Evolutionary conservation across 2,888 invertebrate species (phyloP).

Genomic region (Timema podura): DNA sequence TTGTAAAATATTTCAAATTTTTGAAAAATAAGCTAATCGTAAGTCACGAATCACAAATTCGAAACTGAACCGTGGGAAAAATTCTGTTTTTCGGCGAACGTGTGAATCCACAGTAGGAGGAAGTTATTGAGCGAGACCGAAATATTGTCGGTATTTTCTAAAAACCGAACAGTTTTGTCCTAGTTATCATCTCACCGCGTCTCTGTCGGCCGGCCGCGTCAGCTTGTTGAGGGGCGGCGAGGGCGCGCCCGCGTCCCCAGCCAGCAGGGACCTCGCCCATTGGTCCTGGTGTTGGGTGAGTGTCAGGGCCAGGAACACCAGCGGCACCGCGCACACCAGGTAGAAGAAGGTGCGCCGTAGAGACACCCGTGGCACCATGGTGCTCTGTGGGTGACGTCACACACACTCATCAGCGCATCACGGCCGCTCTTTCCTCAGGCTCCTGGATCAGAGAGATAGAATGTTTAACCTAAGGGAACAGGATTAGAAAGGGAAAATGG

Average conservation of each 20-base stretch:
- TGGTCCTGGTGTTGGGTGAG: conserved; percentile 44
- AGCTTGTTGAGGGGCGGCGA: conserved; percentile 45
- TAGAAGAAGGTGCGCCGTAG: conserved; percentile 56
- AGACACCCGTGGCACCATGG: conserved; percentile 52
- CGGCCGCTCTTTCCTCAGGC: too few species aligned
- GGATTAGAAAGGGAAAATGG: background rate
- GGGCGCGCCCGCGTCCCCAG: conserved; percentile 36
- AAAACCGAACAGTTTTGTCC: too few species aligned
- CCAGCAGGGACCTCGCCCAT: conserved; percentile 40
- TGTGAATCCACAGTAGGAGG: too few species aligned
- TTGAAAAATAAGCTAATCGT: too few species aligned
- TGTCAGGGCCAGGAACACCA: conserved; percentile 53
- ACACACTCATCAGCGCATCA: background rate
- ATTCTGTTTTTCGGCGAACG: too few species aligned
- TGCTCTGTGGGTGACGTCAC: background rate
- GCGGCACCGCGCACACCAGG: conserved; percentile 44
- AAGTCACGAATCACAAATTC: too few species aligned
- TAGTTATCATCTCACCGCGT: background rate
- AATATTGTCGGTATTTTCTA: too few species aligned
- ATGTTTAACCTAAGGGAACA: background rate
- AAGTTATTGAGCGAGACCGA: too few species aligned
- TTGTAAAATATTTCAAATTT: too few species aligned
- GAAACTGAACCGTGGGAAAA: too few species aligned
- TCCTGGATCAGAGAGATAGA: too few species aligned
- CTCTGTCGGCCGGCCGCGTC: background rate